A percentile compares a stretch with the other conserved stretches of the same genome.
Conservation (phyloP, 2,113 vertebrate species). For the Suncus etruscus region DNA sequence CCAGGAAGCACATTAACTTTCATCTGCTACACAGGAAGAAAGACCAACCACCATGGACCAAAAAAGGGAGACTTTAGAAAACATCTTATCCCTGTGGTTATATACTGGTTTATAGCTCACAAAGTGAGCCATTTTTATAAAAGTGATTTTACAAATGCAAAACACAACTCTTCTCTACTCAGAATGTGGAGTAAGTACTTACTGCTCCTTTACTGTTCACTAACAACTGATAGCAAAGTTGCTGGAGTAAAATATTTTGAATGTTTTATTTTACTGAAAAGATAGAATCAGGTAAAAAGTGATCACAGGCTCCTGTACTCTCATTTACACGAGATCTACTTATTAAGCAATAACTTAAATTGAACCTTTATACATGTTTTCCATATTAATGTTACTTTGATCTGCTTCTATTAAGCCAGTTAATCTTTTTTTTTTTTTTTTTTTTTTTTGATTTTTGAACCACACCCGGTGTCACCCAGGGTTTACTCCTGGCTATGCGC, state of each 20-base stretch:
- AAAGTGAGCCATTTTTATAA: slow-evolving; percentile 47
- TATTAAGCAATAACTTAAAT: neutral
- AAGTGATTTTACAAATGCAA: slow-evolving; percentile 20
- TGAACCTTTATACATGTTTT: neutral
- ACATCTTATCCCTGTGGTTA: neutral
- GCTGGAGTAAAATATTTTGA: neutral
- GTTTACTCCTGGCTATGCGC: too few species aligned
- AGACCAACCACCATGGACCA: neutral
- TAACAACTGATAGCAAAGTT: neutral
- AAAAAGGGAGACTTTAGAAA: neutral
- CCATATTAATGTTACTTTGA: slow-evolving; percentile 23
- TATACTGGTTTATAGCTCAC: neutral
- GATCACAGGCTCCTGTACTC: neutral
- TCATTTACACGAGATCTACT: neutral
- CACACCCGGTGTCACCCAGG: too few species aligned
- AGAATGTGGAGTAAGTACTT: slow-evolving; percentile 14
- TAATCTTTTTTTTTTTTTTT: neutral
- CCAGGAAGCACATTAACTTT: neutral
- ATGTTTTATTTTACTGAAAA: slow-evolving; percentile 17
- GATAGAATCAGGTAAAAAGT: slow-evolving; percentile 49
- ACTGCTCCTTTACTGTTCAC: slow-evolving; percentile 1
- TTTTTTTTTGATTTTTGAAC: too few species aligned
- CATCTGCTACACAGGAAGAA: neutral
- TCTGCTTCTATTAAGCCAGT: slow-evolving; percentile 14
- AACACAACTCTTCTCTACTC: slow-evolving; percentile 21